Conservation (phyloP, 2,888 invertebrate genomes). For the Muschampia plurimacula region DNA sequence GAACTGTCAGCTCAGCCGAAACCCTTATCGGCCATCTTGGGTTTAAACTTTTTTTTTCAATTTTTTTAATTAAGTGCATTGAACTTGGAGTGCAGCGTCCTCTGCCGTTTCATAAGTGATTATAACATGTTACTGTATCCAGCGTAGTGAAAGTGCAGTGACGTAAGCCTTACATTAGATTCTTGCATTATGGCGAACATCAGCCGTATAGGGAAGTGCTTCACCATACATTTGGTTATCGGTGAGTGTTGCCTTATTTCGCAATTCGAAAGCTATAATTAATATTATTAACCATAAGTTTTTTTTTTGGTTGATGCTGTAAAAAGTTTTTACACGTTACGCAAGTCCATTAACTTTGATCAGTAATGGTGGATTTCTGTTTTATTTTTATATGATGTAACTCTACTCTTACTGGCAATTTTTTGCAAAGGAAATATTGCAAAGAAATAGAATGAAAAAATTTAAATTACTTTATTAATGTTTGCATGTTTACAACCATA, state of each 20-base stretch:
- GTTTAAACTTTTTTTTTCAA: slow-evolving; percentile 46
- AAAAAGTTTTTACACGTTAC: slow-evolving; percentile 7
- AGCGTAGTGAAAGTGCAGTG: slow-evolving; percentile 80
- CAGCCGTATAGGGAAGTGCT: slow-evolving; percentile 71
- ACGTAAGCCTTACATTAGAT: slow-evolving; percentile 80
- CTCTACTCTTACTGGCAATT: not conserved
- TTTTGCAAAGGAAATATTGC: not conserved
- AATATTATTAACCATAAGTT: slow-evolving; percentile 1
- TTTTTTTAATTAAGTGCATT: slow-evolving; percentile 63
- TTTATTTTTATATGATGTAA: not conserved
- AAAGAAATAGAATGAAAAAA: not conserved
- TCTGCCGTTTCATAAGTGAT: slow-evolving; percentile 71
- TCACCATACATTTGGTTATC: slow-evolving; percentile 62
- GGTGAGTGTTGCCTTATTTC: slow-evolving; percentile 63
- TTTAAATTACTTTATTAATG: too few relatives aligned
- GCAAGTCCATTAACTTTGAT: slow-evolving; percentile 12
- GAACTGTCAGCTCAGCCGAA: slow-evolving; percentile 49
- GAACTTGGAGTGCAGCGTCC: slow-evolving; percentile 75
- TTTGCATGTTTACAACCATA: too few relatives aligned
- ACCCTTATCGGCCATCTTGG: slow-evolving; percentile 47
- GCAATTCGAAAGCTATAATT: slow-evolving; percentile 24
- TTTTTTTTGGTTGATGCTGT: slow-evolving; percentile 3
- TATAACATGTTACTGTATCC: slow-evolving; percentile 69
- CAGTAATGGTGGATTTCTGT: not conserved
- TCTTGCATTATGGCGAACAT: slow-evolving; percentile 74